Evolutionary conservation across 1,140 invertebrate genomes (phyloP), one percentile per base, ranked within the genome.

Genomic region (Magallana ariakensis): DNA sequence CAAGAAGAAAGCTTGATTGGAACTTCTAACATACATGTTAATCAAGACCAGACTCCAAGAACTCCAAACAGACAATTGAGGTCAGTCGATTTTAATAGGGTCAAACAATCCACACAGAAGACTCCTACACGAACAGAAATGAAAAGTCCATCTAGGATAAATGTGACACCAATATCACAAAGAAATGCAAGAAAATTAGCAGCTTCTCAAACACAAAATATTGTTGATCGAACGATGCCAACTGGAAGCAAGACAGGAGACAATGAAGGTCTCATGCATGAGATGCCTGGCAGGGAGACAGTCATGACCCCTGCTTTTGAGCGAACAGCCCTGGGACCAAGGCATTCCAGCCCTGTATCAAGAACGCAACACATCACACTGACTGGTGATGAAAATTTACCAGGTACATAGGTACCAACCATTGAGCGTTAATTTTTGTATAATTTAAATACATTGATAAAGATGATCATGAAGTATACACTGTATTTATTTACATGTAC

Each of bases 301-400:
- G 22, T 75, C 19, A 26, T 33, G 15, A 75, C 66, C 22, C 66
- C 66, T 10, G 66, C 33, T 13, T 75, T 75, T 26, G 66, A 75
- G 66, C 66, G 22, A 26, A 75, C 66, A 75, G 66, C 22, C 10
- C 66, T 75, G 66, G 66, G 22, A 11, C 66, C 66, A 9, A 75
- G 66, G 15, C 66, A 75, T 26, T 75, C 66, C 66, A 75, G 66
- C 33, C 66, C 66, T 75, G 2, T 75, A 26, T 75, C 66, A 10
- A 75, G 22, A 75, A 75, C 66, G 26, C 66, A 75, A 4, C 66
- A 26, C 22, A 75, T 75, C 66, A 26, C 66, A 75, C 22, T 75
- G 66, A 75, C 22, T 11, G 22, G 66, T 11, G 66, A 75, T 11
- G 10, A 33, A 75, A 75, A 75, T 22, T 75, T 75, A 26, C 66